phyloP scores from a whole-genome alignment of 2,113 vertebrate species.

The Grammomys surdaster region DNA sequence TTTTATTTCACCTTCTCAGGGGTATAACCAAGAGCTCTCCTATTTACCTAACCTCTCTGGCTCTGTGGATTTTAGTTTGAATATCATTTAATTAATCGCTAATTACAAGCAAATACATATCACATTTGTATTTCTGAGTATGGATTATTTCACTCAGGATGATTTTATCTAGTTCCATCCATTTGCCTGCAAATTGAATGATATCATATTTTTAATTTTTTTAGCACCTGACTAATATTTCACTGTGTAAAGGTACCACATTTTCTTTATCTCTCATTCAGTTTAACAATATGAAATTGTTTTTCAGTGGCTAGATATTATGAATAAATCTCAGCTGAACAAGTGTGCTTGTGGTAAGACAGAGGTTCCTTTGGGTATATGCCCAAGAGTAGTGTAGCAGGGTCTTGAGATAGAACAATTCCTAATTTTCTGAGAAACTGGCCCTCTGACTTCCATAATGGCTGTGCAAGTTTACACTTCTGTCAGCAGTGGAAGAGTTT shows the following conservation, averaged over 20 bases:
- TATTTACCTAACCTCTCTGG: no score
- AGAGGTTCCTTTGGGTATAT: neutral
- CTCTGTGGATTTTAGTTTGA: no score
- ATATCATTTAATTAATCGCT: no score
- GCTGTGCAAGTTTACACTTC: neutral
- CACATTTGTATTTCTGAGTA: no score
- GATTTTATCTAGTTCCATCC: no score
- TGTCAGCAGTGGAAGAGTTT: neutral
- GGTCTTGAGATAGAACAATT: neutral
- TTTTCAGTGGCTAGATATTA: neutral
- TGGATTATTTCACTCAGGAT: no score
- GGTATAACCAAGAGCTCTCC: no score
- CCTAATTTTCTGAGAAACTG: neutral
- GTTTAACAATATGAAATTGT: no score
- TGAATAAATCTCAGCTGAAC: neutral
- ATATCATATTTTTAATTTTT: neutral
- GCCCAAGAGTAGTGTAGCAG: neutral
- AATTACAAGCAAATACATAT: no score
- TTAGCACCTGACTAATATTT: neutral
- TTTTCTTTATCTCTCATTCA: neutral
- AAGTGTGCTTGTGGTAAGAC: neutral
- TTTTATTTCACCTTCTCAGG: no score
- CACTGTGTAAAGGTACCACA: neutral
- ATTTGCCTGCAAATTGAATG: neutral
- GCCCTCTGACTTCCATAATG: neutral